Conservation (phyloP, 2,888 invertebrate species). For the Willowsia nigromaculata region DNA sequence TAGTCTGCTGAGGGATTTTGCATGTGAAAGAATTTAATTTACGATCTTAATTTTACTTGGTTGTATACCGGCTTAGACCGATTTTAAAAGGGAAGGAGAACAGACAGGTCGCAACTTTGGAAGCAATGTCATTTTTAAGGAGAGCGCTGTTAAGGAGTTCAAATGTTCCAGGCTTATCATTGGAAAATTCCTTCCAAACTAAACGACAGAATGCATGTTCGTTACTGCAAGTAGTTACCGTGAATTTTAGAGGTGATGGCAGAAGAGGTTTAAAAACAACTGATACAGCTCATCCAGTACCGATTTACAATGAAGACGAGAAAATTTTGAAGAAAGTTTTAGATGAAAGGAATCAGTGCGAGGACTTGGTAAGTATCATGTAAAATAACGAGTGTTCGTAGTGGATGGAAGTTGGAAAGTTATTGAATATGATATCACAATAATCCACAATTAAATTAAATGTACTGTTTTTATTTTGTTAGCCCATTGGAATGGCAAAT, state of each 20-base stretch:
- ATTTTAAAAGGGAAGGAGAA: not conserved
- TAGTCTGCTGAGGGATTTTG: too few species aligned
- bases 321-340: slow-evolving; percentile 76
- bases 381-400: too few species aligned
- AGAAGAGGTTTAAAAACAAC: slow-evolving; percentile 74
- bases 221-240: not conserved
- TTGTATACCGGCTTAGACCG: too few species aligned
- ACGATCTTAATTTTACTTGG: too few species aligned
- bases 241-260: not conserved
- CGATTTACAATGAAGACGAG: slow-evolving; percentile 78
- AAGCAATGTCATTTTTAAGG: not conserved
- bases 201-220: not conserved
- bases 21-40: too few species aligned
- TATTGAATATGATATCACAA: too few species aligned
- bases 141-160: not conserved
- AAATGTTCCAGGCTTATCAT: not conserved
- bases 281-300: slow-evolving; percentile 74
- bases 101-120: not conserved
- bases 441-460: too few species aligned
- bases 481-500: slow-evolving; percentile 84
- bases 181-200: not conserved
- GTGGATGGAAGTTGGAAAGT: too few species aligned
- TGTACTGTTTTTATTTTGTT: not conserved
- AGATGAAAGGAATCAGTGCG: slow-evolving; percentile 66
- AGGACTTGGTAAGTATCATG: slow-evolving; percentile 75